Base-by-base conservation (phyloP, 30 jellyfish, hydroid and myxozoan species). In the Pseudorhiza aurosa region DNA sequence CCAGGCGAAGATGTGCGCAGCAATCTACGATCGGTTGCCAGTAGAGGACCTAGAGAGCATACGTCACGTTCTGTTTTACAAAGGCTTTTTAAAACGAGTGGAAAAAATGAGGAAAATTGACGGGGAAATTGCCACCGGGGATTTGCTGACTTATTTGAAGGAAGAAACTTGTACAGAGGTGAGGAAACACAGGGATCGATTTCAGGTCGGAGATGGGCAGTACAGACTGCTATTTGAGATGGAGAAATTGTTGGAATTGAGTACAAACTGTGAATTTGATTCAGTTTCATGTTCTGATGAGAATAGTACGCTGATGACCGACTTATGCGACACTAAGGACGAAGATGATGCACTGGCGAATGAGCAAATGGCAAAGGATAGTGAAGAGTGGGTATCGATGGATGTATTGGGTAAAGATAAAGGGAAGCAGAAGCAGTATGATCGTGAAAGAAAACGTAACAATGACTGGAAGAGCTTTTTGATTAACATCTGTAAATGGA, bases 1-100 rank as follows among this genome's bases (percentile, higher is more conserved):
- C 15, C 89, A 77, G 29, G 44, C 29, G 39, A 43, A 64, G 21
- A 14, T 77, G 28, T 62, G 77, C 45, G 89, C 44, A 19, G 29
- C 27, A 37, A 60, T 77, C 43, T 62, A 33, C 37, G 25, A 15
- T 18, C 67, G 64, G 14, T 62, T 77, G 28, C 15, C 89, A 14
- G 58, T 35, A 7, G 60, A 77, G 32, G 82, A 77, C 11, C 12
- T 58, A 27, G 82, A 29, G 25, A 12, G 39, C 18, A 10, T 77
- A 18, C 49, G 45, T 26, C 58, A 62, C 43, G 25, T 77, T 49
- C 30, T 39, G 36, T 77, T 77, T 63, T 77, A 77, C 45, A 76
- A 77, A 17, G 82, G 63, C 15, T 40, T 59, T 33, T 39, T 62
- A 1, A 10, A 62, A 15, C 70, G 14, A 3, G 10, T 62, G 1